Evolutionary conservation across 2,113 vertebrate genomes (phyloP).

Genomic region (Phocoena sinus): DNA sequence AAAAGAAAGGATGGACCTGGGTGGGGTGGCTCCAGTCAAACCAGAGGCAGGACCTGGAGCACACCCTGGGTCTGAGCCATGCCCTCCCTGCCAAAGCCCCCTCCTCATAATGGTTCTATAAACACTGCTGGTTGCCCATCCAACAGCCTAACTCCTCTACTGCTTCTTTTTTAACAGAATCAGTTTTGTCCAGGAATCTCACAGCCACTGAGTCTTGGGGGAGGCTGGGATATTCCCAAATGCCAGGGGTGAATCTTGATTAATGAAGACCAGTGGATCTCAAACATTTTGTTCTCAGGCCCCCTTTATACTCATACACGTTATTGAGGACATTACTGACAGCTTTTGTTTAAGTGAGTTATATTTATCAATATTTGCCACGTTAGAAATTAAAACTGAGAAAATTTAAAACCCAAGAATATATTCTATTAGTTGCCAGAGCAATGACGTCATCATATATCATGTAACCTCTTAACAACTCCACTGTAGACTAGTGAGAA

Average conservation of each 20-base stretch:
- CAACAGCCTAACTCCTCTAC: neutral
- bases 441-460: neutral
- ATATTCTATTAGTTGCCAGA: neutral
- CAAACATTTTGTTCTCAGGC: neutral
- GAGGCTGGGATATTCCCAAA: neutral
- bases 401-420: neutral
- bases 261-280: neutral
- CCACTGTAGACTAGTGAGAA: neutral
- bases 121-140: neutral
- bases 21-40: neutral
- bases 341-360: neutral
- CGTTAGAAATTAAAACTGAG: slow-evolving; percentile 8
- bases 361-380: neutral
- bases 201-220: neutral
- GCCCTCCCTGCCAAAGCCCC: no score
- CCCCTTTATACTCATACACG: neutral
- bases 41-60: neutral
- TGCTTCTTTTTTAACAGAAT: neutral
- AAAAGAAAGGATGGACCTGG: neutral
- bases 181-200: neutral
- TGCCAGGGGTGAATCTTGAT: neutral
- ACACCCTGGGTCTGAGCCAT: rapidly evolving
- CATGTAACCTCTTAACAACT: neutral
- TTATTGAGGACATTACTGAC: neutral
- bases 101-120: neutral